Conservation (phyloP, 2,888 invertebrate species). For the Chalcosyrphus nemorum region DNA sequence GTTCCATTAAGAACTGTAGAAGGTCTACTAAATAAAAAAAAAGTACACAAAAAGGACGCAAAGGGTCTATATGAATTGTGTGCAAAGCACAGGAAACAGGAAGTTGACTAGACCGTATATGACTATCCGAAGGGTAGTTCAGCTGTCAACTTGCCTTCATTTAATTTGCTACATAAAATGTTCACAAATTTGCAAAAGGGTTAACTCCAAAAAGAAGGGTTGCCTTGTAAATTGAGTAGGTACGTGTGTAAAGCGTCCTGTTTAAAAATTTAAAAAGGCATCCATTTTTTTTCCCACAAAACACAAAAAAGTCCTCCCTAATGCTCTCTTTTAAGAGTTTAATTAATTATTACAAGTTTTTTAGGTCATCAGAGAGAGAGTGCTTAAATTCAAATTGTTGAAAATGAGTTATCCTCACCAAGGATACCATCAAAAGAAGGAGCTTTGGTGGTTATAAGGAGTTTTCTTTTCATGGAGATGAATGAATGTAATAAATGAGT, state of each 20-base stretch:
- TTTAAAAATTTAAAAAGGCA: background rate
- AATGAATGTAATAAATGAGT: background rate
- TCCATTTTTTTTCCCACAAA: too few species aligned
- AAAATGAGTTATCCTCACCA: background rate
- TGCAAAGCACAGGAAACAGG: conserved; percentile 55
- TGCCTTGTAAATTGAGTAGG: background rate
- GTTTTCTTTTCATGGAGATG: background rate
- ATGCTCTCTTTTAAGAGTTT: background rate
- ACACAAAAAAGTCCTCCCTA: background rate
- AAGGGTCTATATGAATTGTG: conserved; percentile 42
- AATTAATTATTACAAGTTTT: background rate
- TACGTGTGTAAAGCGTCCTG: background rate
- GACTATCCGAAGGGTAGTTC: conserved; percentile 47
- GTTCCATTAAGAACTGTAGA: background rate
- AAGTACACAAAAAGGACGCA: background rate
- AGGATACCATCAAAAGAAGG: background rate
- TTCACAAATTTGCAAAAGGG: background rate
- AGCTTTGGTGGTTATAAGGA: too few species aligned
- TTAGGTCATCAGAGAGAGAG: too few species aligned
- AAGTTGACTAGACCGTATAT: conserved; percentile 63
- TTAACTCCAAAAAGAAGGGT: background rate
- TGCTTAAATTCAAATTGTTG: background rate
- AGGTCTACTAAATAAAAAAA: background rate
- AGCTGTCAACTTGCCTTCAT: conserved; percentile 39
- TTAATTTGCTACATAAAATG: conserved; percentile 16